These are phyloP conservation scores for Indicator indicator DNA, from an alignment of 2,113 vertebrate species.

Conservation along the genomic window DNA sequence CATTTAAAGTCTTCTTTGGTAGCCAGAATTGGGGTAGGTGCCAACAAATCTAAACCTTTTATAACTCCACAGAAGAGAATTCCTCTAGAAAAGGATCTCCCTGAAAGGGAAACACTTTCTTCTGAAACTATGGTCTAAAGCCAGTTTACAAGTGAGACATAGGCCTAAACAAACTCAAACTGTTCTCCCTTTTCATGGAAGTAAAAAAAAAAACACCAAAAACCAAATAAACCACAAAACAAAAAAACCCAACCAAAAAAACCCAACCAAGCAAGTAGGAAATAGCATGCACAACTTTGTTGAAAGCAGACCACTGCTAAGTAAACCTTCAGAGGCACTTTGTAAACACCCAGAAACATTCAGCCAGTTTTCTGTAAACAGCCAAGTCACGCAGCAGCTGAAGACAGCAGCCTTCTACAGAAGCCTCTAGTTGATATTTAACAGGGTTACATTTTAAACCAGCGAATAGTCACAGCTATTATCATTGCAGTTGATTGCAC, in stretches of 20 bases:
- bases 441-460: conserved; percentile 2
- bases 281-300: not conserved
- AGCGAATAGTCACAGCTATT: not conserved
- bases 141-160: not conserved
- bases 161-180: not conserved
- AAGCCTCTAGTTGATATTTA: conserved; percentile 28
- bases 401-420: not conserved
- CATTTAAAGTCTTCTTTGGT: not conserved
- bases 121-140: not conserved
- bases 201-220: not conserved
- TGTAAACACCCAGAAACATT: conserved; percentile 70
- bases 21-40: not conserved
- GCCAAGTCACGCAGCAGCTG: not conserved
- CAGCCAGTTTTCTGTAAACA: conserved; percentile 66
- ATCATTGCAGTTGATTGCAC: not conserved
- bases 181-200: not conserved
- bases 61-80: not conserved
- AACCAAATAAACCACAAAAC: not conserved
- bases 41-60: not conserved
- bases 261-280: not conserved
- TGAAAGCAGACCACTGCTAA: conserved; percentile 53
- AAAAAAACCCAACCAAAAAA: not conserved
- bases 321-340: conserved; percentile 60
- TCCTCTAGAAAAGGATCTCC: not conserved
- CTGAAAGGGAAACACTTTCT: not conserved